A percentile compares a stretch with the other conserved stretches of the same genome.
phyloP scores from a whole-genome alignment of 1,140 invertebrate genomes.

The Drosophila sp. region DNA sequence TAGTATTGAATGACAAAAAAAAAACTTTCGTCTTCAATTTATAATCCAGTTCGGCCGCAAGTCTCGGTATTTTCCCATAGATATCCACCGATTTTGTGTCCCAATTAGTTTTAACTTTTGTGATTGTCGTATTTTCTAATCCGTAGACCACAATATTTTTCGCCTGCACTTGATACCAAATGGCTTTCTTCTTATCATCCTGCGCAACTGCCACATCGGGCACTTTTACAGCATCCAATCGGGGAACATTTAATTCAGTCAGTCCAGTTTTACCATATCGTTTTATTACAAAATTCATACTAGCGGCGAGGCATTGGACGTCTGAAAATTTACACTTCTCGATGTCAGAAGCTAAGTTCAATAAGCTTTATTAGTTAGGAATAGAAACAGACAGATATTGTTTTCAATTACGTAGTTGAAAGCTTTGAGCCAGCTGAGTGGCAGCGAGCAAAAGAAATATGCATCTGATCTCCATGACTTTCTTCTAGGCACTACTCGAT shows the following conservation, averaged over 20 bases:
- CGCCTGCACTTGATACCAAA: slow-evolving; percentile 12
- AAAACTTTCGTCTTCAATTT: not conserved
- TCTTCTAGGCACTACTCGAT: not conserved
- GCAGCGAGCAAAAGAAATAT: not conserved
- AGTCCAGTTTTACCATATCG: not conserved
- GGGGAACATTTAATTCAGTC: not conserved
- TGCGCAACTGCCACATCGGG: not conserved
- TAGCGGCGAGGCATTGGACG: not conserved
- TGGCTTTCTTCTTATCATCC: not conserved
- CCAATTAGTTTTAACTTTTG: not conserved
- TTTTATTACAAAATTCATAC: not conserved
- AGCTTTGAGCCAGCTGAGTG: not conserved
- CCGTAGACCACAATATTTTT: not conserved
- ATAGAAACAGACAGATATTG: not conserved
- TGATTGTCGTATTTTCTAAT: not conserved
- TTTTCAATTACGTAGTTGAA: slow-evolving; percentile 2
- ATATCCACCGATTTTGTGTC: not conserved
- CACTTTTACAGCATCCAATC: slow-evolving; percentile 3
- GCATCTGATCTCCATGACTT: slow-evolving; percentile 1
- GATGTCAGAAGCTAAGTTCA: not conserved
- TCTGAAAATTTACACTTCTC: slow-evolving; percentile 4
- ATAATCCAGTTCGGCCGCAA: not conserved
- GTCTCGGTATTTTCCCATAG: slow-evolving; percentile 6
- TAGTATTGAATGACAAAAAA: not conserved
- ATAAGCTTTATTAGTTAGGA: not conserved